Conservation (phyloP, 2,113 vertebrate species). For the Centropus bengalensis region DNA sequence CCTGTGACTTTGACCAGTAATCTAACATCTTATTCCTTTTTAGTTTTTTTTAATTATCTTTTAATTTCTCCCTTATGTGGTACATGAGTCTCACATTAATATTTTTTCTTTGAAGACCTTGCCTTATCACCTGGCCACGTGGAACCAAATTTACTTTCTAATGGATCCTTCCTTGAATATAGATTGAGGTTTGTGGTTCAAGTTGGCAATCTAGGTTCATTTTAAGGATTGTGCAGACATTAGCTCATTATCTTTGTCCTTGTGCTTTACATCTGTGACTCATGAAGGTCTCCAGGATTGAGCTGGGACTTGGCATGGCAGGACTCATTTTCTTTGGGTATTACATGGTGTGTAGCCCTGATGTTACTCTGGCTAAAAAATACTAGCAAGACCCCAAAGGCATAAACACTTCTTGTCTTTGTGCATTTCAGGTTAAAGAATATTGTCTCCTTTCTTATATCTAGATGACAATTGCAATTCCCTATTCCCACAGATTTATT, state of each 20-base stretch:
- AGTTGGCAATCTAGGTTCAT: neutral
- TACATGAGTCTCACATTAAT: neutral
- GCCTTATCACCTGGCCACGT: neutral
- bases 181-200: neutral
- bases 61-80: neutral
- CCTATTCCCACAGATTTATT: neutral
- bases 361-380: neutral
- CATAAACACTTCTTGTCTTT: neutral
- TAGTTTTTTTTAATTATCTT: no score
- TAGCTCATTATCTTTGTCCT: neutral
- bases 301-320: neutral
- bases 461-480: neutral
- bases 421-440: neutral
- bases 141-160: neutral
- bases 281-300: neutral
- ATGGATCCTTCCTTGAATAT: neutral
- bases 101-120: neutral
- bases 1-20: neutral
- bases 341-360: neutral
- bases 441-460: neutral
- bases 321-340: neutral
- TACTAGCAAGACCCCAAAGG: neutral
- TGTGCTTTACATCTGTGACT: neutral
- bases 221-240: neutral
- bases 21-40: neutral